phyloP scores from a whole-genome alignment of 1,140 invertebrate species.

The Drosophila gunungcola region DNA sequence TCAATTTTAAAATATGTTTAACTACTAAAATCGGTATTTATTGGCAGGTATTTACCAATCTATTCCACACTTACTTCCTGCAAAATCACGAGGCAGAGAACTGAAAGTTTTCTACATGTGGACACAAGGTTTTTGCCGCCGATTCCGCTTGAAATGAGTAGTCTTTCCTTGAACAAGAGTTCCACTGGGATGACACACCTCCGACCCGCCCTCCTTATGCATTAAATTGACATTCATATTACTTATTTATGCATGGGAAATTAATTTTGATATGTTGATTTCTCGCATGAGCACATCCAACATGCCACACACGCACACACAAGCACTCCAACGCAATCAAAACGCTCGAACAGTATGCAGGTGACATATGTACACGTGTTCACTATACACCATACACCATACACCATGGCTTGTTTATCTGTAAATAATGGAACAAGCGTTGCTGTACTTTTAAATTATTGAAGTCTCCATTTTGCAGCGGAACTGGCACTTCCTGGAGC shows the following conservation, averaged over 20 bases:
- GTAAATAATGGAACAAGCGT: conserved; percentile 7
- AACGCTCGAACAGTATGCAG: conserved; percentile 17
- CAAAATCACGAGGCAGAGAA: too few relatives aligned
- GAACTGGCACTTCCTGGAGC: background rate
- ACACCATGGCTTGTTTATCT: conserved; percentile 1
- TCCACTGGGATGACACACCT: background rate
- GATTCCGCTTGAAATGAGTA: background rate
- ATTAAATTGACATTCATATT: conserved; percentile 83
- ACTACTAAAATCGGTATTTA: too few relatives aligned
- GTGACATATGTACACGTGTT: conserved; percentile 11
- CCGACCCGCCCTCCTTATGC: conserved; percentile 45
- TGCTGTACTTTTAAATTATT: conserved; percentile 8
- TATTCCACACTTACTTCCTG: too few relatives aligned
- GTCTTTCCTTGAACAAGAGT: background rate
- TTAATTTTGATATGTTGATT: conserved; percentile 82
- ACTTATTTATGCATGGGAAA: conserved; percentile 82
- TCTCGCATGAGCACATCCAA: conserved; percentile 75
- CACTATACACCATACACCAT: too few relatives aligned
- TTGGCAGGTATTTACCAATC: too few relatives aligned
- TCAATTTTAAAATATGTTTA: too few relatives aligned
- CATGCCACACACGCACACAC: conserved; percentile 28
- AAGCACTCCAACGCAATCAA: conserved; percentile 1
- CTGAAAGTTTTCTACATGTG: too few relatives aligned
- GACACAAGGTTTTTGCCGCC: too few relatives aligned
- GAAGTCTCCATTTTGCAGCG: conserved; percentile 3